Conservation (phyloP, 2,888 invertebrate genomes). For the Biston betularia region DNA sequence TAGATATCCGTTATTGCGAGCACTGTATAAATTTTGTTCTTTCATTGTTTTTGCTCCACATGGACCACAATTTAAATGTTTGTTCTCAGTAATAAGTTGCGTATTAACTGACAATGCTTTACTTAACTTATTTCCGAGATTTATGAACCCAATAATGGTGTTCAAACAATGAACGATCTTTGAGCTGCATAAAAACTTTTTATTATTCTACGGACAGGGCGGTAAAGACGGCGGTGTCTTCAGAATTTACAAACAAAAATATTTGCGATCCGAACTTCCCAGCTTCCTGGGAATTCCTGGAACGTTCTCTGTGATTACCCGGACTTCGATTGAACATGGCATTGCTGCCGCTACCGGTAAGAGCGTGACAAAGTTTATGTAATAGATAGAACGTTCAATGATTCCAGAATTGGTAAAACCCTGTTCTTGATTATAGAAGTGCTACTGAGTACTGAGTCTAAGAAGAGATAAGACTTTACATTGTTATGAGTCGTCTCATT, state of each 20-base stretch:
- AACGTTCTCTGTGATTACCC: conserved; percentile 59
- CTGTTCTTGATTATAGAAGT: too few species aligned
- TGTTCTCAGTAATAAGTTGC: too few species aligned
- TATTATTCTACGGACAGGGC: conserved; percentile 50
- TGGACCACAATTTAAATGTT: too few species aligned
- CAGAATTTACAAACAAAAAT: conserved; percentile 62
- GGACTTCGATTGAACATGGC: conserved; percentile 40
- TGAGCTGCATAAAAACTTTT: conserved; percentile 45
- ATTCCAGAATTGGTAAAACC: neutral
- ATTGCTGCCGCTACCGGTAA: conserved; percentile 1
- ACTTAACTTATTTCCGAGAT: conserved; percentile 11
- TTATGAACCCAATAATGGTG: conserved; percentile 35
- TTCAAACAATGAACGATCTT: conserved; percentile 30
- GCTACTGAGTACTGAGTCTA: too few species aligned
- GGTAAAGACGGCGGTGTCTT: conserved; percentile 29
- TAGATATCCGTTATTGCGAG: too few species aligned
- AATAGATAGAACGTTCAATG: neutral
- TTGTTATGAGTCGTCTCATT: too few species aligned
- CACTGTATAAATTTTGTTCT: too few species aligned
- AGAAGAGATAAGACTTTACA: too few species aligned
- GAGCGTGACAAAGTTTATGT: conserved; percentile 29
- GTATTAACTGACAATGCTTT: conserved; percentile 8
- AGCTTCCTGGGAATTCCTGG: conserved; percentile 60
- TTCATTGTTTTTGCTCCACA: too few species aligned
- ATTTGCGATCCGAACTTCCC: conserved; percentile 66